Evolutionary conservation across 2,113 vertebrate species (phyloP).

Genomic region (Cyprinodon tularosa): DNA sequence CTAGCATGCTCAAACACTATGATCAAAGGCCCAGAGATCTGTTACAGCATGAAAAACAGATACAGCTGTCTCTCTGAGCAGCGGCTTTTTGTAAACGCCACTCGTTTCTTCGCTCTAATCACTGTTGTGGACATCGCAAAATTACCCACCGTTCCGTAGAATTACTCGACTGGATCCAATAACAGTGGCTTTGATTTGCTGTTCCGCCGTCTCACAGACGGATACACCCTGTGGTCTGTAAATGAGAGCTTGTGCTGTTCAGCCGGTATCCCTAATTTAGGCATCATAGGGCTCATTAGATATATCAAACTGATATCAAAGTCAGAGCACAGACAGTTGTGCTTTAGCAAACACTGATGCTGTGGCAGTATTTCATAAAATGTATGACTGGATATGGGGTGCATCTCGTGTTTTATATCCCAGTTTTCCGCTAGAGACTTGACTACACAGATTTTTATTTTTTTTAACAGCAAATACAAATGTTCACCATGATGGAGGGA

Average conservation of each 20-base stretch:
- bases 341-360: conserved; percentile 25
- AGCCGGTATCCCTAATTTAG: conserved; percentile 54
- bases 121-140: conserved; percentile 61
- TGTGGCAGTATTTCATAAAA: conserved; percentile 31
- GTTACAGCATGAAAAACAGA: conserved; percentile 38
- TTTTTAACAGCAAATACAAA: too few relatives aligned
- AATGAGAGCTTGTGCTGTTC: conserved; percentile 63
- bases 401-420: conserved; percentile 37
- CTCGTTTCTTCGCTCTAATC: conserved; percentile 66
- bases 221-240: conserved; percentile 58
- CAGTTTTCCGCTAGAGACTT: conserved; percentile 27
- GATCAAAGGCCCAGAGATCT: conserved; percentile 52
- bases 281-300: conserved; percentile 66
- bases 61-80: conserved; percentile 33
- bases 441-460: too few relatives aligned
- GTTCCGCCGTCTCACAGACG: conserved; percentile 46
- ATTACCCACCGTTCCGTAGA: conserved; percentile 51
- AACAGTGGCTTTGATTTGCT: conserved; percentile 66
- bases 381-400: conserved; percentile 19
- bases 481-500: too few relatives aligned
- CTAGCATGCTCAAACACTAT: conserved; percentile 23
- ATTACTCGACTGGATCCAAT: conserved; percentile 44
- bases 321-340: conserved; percentile 34
- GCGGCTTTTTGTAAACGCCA: conserved; percentile 23
- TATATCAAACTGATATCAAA: conserved; percentile 59